These are phyloP conservation scores for Cynodonichthys magdalenae DNA, from an alignment of 2,797 vertebrate genomes.

Conservation along the genomic window DNA sequence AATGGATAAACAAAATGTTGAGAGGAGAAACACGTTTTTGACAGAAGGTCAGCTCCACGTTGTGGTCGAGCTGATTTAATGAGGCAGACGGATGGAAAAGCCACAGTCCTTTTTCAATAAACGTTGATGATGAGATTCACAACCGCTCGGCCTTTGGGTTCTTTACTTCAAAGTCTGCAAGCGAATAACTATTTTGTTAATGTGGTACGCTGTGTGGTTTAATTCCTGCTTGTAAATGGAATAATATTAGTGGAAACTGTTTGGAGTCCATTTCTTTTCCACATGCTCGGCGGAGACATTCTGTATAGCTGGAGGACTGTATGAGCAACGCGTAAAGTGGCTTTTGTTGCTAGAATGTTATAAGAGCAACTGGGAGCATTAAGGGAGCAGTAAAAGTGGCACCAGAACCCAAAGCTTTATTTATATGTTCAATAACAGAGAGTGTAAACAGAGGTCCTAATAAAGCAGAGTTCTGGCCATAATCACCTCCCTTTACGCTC, in stretches of 20 bases:
- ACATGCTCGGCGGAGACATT: slow-evolving; percentile 35
- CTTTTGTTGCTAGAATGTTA: slow-evolving; percentile 62
- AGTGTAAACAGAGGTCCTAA: slow-evolving; percentile 77
- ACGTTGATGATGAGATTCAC: slow-evolving; percentile 54
- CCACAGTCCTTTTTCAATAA: slow-evolving; percentile 28
- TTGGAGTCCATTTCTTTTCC: slow-evolving; percentile 51
- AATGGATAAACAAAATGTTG: slow-evolving; percentile 44
- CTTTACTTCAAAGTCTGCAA: slow-evolving; percentile 53
- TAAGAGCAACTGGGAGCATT: slow-evolving; percentile 60
- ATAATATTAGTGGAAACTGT: slow-evolving; percentile 59
- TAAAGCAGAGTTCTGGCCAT: slow-evolving; percentile 63
- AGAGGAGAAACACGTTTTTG: slow-evolving; percentile 17
- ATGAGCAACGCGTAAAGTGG: slow-evolving; percentile 43
- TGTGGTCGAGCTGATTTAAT: slow-evolving; percentile 47
- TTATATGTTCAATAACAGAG: slow-evolving; percentile 79
- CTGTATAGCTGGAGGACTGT: slow-evolving; percentile 38
- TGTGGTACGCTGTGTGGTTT: slow-evolving; percentile 42
- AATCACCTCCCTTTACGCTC: slow-evolving; percentile 57
- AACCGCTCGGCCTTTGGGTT: slow-evolving; percentile 26
- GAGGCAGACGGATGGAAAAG: slow-evolving; percentile 38
- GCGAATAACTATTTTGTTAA: slow-evolving; percentile 59
- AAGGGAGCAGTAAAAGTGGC: slow-evolving; percentile 68
- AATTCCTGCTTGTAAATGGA: slow-evolving; percentile 62
- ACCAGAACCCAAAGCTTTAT: slow-evolving; percentile 61
- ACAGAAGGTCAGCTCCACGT: slow-evolving; percentile 45